A percentile compares a stretch with the other conserved stretches of the same genome.
Conservation (phyloP, 64 coral and sea anemone genomes). For the Cladopsammia gracilis region DNA sequence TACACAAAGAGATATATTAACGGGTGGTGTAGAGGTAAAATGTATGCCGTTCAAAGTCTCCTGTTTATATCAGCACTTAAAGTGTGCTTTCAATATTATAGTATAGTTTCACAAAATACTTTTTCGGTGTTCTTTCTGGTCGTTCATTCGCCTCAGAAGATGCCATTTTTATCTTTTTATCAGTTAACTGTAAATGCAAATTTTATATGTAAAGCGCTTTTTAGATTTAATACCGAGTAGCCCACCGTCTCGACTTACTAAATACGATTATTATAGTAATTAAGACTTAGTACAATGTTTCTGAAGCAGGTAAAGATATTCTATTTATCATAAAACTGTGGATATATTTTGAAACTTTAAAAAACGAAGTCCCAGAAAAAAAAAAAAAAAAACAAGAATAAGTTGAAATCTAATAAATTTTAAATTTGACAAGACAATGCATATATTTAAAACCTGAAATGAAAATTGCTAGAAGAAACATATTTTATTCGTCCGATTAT, state of each 20-base stretch:
- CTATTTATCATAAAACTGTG: background rate
- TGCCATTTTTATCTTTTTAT: constrained; percentile 45
- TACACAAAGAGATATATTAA: background rate
- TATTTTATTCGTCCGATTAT: background rate
- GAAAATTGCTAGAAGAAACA: background rate
- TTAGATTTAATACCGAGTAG: constrained; percentile 31
- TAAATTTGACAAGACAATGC: background rate
- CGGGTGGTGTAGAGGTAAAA: background rate
- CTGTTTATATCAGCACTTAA: background rate
- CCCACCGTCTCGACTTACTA: background rate
- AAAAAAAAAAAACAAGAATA: background rate
- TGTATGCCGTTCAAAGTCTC: background rate
- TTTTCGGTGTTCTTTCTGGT: background rate
- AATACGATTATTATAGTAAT: background rate
- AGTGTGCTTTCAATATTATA: background rate
- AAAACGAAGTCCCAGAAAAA: background rate
- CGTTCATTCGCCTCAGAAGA: constrained; percentile 12
- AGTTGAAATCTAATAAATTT: constrained; percentile 16
- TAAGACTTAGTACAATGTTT: background rate
- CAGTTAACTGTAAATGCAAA: constrained; percentile 44
- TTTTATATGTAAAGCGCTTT: constrained; percentile 33
- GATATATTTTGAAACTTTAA: background rate
- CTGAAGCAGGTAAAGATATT: background rate
- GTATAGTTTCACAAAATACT: background rate
- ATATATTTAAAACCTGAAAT: background rate